Conservation (phyloP, 2,888 invertebrate species). For the Dryococelus australis region DNA sequence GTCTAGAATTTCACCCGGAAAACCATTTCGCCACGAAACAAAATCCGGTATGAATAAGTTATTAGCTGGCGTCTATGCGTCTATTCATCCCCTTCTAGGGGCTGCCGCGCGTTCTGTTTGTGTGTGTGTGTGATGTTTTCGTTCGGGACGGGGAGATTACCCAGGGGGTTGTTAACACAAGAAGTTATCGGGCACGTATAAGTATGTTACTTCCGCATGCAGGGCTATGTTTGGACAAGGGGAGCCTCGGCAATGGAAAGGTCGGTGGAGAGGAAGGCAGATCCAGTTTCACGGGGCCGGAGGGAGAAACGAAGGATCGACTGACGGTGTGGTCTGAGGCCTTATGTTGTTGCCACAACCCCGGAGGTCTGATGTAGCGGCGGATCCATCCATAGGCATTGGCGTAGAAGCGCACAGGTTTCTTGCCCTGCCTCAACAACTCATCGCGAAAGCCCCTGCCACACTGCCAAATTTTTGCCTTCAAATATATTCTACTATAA, state of each 20-base stretch:
- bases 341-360: not conserved
- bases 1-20: not conserved
- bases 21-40: slow-evolving; percentile 16
- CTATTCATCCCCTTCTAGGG: not conserved
- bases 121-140: not conserved
- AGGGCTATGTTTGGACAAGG: slow-evolving; percentile 18
- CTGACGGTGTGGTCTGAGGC: not conserved
- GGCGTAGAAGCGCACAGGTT: too few species aligned
- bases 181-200: slow-evolving; percentile 26
- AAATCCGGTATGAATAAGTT: slow-evolving; percentile 16
- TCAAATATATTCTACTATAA: too few species aligned
- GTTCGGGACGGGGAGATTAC: not conserved
- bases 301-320: not conserved
- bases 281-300: not conserved
- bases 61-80: not conserved
- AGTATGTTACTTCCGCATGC: slow-evolving; percentile 24
- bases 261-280: not conserved
- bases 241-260: not conserved
- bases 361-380: not conserved
- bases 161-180: slow-evolving; percentile 19
- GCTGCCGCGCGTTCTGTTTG: too few species aligned
- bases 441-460: too few species aligned
- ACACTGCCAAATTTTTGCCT: too few species aligned
- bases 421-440: too few species aligned
- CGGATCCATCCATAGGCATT: too few species aligned